Evolutionary conservation across 1,140 invertebrate genomes (phyloP), one percentile per base, ranked within the genome.

Genomic region (Lethrus apterus): DNA sequence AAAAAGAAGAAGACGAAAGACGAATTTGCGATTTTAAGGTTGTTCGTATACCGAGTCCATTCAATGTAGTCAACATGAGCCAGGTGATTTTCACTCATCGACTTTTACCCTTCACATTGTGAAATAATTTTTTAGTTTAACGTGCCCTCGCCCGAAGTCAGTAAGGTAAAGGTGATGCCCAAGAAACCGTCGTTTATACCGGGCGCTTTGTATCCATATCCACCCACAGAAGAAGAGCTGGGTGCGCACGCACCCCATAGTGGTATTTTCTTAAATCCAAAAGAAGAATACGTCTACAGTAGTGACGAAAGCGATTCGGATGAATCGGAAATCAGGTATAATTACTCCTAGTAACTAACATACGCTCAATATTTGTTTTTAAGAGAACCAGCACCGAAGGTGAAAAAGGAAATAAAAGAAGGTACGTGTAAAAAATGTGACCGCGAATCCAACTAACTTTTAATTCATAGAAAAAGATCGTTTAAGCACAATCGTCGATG

Each of bases 261-360:
- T 52, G 59, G 60, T 10, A 63, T 64, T 32, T 44, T 60, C 35
- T 55, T 65, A n/a, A 65, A 65, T 23, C 53, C 50, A 46, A 34
- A 14, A 1, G 29, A 34, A 9, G 29, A 21, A 5, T 11, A 7
- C n/a, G 11, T 11, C 2, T 14, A n/a, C 20, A 36, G 15, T 9
- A 34, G 32, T 23, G 13, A 13, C 24, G 24, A n/a, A n/a, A n/a
- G n/a, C 7, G 5, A 7, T 38, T 36, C 34, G 14, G 47, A 45
- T 3, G 29, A 40, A 26, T 26, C 31, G 8, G 41, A 38, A 5
- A 14, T n/a, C n/a, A n/a, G n/a, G n/a, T n/a, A n/a, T n/a, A n/a
- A n/a, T n/a, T n/a, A n/a, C n/a, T n/a, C n/a, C n/a, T n/a, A n/a
- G n/a, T n/a, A n/a, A n/a, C n/a, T n/a, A n/a, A n/a, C n/a, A n/a